A percentile compares a stretch with the other conserved stretches of the same genome.
phyloP scores from a whole-genome alignment of 2,797 vertebrate genomes.

The Hafferia zeledoni region DNA sequence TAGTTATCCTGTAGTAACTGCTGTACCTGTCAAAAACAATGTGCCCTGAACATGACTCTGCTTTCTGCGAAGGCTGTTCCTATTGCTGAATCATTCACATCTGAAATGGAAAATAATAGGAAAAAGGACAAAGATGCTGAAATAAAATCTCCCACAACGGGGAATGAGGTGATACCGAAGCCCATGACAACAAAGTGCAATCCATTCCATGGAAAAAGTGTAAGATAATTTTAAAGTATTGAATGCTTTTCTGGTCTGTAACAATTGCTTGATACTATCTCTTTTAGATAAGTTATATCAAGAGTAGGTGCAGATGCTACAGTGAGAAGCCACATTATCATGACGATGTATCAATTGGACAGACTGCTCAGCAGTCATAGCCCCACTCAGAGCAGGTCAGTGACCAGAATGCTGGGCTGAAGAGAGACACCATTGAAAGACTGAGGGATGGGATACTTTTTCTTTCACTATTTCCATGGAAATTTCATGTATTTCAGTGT shows the following conservation, averaged over 20 bases:
- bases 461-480: not conserved
- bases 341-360: not conserved
- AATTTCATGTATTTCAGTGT: not conserved
- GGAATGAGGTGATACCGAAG: not conserved
- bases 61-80: not conserved
- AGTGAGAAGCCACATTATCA: not conserved
- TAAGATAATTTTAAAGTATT: not conserved
- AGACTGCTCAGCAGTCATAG: not conserved
- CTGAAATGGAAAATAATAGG: not conserved
- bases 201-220: not conserved
- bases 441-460: not conserved
- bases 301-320: not conserved
- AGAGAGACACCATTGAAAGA: not conserved
- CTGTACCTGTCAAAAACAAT: not conserved
- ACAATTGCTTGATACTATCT: not conserved
- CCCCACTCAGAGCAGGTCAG: not conserved
- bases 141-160: not conserved
- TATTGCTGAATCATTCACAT: not conserved
- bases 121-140: not conserved
- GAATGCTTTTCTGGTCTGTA: not conserved
- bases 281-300: not conserved
- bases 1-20: not conserved
- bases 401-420: not conserved
- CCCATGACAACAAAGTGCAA: accelerated
- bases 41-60: not conserved